These are phyloP conservation scores for Halichoeres trimaculatus DNA, from an alignment of 2,113 vertebrate species.

Conservation along the genomic window DNA sequence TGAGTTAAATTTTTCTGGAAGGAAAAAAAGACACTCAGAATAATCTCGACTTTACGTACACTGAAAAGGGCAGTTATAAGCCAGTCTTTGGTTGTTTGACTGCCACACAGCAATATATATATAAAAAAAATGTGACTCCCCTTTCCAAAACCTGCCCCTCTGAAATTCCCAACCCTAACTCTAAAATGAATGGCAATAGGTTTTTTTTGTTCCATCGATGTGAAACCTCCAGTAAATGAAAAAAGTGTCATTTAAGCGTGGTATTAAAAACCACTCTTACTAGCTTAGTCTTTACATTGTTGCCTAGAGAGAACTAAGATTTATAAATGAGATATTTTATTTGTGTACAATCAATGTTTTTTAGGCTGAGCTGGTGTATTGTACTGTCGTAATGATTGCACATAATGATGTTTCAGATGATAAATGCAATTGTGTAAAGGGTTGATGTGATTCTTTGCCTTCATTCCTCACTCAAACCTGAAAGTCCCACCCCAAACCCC, in stretches of 20 bases:
- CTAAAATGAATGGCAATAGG: conserved; percentile 47
- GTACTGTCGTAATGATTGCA: conserved; percentile 75
- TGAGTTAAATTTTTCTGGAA: not conserved
- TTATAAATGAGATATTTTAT: conserved; percentile 73
- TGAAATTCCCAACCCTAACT: conserved; percentile 26
- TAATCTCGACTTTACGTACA: not conserved
- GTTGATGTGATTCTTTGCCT: conserved; percentile 73
- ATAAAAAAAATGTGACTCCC: conserved; percentile 53
- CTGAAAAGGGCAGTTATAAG: conserved; percentile 14
- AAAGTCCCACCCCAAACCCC: conserved; percentile 39
- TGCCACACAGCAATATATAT: conserved; percentile 62
- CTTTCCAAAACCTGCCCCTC: conserved; percentile 29
- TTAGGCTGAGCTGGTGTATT: conserved; percentile 74
- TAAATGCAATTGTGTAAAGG: conserved; percentile 63
- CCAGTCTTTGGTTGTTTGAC: conserved; percentile 45
- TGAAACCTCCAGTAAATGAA: conserved; percentile 17
- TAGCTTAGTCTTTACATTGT: conserved; percentile 48
- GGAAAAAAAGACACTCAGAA: conserved; percentile 2
- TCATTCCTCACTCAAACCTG: conserved; percentile 73
- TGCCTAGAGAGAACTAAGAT: conserved; percentile 57
- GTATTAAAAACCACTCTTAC: conserved; percentile 33
- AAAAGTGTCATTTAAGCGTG: conserved; percentile 17
- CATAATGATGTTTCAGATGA: conserved; percentile 75
- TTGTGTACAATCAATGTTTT: conserved; percentile 83
- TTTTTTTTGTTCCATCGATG: conserved; percentile 29